Evolutionary conservation across 1,140 invertebrate species (phyloP).

Genomic region (Yoshiicerus persimilis): DNA sequence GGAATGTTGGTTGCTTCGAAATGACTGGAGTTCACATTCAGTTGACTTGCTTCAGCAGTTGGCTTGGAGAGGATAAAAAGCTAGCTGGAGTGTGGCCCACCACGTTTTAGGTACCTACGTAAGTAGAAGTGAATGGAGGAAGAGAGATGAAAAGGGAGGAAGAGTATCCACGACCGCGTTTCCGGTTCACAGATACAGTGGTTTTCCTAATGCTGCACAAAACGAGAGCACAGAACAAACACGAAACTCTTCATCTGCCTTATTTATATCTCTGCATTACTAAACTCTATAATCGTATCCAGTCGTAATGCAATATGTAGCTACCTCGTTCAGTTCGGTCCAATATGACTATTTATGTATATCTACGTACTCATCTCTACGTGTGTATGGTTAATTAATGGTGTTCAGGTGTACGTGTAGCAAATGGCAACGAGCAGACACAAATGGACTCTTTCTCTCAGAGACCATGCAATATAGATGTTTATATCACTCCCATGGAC

Average conservation of each 20-base stretch:
- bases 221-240: neutral
- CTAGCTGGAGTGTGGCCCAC: neutral
- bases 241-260: neutral
- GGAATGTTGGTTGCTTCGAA: neutral
- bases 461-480: too few species aligned
- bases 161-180: neutral
- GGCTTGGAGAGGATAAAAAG: neutral
- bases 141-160: constrained; percentile 3
- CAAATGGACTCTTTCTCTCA: too few species aligned
- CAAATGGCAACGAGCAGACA: too few species aligned
- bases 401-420: too few species aligned
- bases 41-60: neutral
- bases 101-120: neutral
- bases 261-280: neutral
- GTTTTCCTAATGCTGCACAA: neutral
- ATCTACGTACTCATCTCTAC: too few species aligned
- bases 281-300: neutral
- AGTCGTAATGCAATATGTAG: too few species aligned
- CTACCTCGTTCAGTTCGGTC: too few species aligned
- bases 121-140: neutral
- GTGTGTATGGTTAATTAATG: too few species aligned
- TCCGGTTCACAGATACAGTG: constrained; percentile 6
- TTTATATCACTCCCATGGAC: too few species aligned
- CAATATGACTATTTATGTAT: too few species aligned
- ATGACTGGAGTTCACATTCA: neutral